Base-by-base conservation (phyloP, 2,113 vertebrate species). In the Chelonoidis abingdonii region DNA sequence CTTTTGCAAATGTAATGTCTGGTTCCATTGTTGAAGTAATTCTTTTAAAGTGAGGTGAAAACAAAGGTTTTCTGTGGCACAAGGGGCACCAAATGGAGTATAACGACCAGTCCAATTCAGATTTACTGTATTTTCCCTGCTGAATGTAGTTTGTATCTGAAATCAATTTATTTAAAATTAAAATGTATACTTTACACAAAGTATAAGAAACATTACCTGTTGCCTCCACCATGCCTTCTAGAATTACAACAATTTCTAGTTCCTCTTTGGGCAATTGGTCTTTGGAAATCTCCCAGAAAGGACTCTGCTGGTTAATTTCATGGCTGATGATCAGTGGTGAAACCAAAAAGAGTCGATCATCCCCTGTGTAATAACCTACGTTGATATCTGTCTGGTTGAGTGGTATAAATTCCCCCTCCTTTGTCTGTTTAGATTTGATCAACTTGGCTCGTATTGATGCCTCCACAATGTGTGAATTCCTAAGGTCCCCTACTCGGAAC, bases 381-480 rank as follows among this genome's bases (percentile, higher is more conserved):
- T 99, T 99, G 97, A 99, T 99, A 98, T 99, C 99, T 38, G 99
- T 99, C 98, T 99, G 99, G 98, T 99, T 99, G 94, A 99, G 97
- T 84, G 99, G 99, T 97, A 99, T 99, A 98, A 99, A 99, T 98
- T 99, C 99, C 93, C 99, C 99, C 96, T 99, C 99, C 93, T 99
- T 99, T 95, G 99, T 99, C 98, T 99, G 99, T 98, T 99, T 99
- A 78, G 99, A 99, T 98, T 99, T 99, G 98, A 99, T 99, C 88
- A 99, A 96, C 98, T 99, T 99, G 98, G 99, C 99, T 98, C 99
- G 97, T 98, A 99, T 99, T 47, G 99, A 99, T 41, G 99, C 99
- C 98, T 99, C 99, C 82, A 99, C 99, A 59, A 99, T 99, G 98
- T 99, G 99, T n/a, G 99, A 99, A 98, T 99, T 99, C 95, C 99